phyloP scores from a whole-genome alignment of 2,797 vertebrate species.

The Hylomyscus alleni region DNA sequence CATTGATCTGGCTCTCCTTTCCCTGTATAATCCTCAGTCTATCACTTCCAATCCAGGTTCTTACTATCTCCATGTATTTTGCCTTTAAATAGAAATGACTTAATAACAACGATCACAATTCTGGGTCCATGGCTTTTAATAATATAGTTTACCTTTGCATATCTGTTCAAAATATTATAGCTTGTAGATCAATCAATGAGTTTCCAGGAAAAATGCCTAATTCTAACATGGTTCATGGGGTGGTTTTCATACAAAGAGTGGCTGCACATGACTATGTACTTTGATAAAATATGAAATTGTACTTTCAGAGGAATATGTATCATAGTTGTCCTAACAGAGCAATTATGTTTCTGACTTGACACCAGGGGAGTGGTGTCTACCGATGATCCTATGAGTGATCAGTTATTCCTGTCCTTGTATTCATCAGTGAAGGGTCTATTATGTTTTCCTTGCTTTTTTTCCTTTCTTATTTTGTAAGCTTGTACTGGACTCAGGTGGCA shows the following conservation, averaged over 20 bases:
- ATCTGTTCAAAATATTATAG: not conserved
- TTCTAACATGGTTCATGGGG: not conserved
- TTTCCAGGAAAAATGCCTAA: not conserved
- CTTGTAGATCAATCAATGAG: not conserved
- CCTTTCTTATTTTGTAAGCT: not conserved
- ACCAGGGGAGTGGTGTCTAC: not conserved
- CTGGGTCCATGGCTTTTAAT: not conserved
- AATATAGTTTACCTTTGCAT: not conserved
- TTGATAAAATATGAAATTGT: not conserved
- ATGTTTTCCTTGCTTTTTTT: not conserved
- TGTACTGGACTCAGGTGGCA: not conserved
- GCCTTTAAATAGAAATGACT: not conserved
- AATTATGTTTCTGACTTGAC: not conserved
- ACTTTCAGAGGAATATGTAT: not conserved
- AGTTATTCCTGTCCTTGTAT: not conserved
- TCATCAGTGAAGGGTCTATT: not conserved
- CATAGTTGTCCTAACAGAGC: not conserved
- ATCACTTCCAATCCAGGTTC: not conserved
- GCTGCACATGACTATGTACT: not conserved
- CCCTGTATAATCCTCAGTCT: not conserved
- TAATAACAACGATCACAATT: not conserved
- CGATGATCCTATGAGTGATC: not conserved
- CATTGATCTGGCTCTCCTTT: not conserved
- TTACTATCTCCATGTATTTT: not conserved
- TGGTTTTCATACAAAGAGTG: not conserved